Evolutionary conservation across 2,797 vertebrate species (phyloP).

Genomic region (Smutsia gigantea): DNA sequence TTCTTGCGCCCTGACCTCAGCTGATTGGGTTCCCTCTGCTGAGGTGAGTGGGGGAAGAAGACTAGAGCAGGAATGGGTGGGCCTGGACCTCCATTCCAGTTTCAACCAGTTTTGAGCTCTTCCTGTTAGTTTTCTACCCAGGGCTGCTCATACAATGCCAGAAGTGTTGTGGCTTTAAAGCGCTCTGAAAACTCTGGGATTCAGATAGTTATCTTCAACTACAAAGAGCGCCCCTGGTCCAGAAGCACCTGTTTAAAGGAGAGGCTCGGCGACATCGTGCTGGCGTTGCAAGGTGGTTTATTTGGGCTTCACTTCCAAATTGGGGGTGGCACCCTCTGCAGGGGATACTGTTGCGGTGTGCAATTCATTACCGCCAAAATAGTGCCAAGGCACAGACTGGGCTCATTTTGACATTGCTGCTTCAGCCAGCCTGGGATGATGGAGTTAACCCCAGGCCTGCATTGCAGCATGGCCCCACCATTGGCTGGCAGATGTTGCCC

Average conservation of each 20-base stretch:
- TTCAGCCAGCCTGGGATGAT: neutral
- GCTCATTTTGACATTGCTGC: conserved; percentile 10
- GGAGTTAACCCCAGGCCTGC: neutral
- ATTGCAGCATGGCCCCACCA: neutral
- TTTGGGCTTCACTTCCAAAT: neutral
- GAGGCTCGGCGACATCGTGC: neutral
- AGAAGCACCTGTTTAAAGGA: conserved; percentile 19
- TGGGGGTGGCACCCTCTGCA: neutral
- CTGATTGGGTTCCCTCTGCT: neutral
- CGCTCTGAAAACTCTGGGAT: neutral
- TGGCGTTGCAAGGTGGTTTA: neutral
- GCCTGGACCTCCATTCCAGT: neutral
- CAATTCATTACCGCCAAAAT: neutral
- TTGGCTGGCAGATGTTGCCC: neutral
- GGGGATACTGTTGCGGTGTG: neutral
- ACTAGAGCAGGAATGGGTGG: neutral
- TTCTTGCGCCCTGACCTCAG: neutral
- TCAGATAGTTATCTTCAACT: neutral
- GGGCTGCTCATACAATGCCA: neutral
- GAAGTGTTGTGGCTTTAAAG: neutral
- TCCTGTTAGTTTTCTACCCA: neutral
- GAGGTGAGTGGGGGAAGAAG: neutral
- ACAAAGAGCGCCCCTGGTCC: neutral
- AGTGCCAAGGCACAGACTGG: neutral
- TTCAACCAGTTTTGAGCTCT: neutral